These are phyloP conservation scores for Stictonetta naevosa DNA, from an alignment of 2,113 vertebrate genomes.

Conservation along the genomic window DNA sequence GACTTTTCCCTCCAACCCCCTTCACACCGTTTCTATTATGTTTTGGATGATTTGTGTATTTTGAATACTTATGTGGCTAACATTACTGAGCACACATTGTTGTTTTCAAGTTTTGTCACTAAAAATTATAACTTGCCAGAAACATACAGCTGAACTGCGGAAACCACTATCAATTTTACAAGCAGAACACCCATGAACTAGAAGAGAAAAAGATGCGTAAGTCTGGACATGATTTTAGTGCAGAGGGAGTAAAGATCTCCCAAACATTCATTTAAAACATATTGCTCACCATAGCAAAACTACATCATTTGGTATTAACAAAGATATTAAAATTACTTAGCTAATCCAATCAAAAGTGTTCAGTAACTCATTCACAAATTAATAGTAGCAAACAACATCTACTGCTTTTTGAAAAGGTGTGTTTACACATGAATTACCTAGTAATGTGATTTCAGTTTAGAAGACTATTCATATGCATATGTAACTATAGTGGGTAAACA, in stretches of 20 bases:
- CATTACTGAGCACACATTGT: not conserved
- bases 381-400: not conserved
- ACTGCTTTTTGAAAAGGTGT: not conserved
- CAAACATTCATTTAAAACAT: not conserved
- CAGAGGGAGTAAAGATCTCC: not conserved
- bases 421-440: not conserved
- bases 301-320: conserved; percentile 10
- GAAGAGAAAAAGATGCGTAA: not conserved
- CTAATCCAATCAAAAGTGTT: not conserved
- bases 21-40: not conserved
- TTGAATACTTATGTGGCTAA: not conserved
- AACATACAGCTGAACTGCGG: not conserved
- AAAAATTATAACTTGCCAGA: not conserved
- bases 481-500: not conserved
- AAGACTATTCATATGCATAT: not conserved
- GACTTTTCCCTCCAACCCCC: not conserved
- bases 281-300: conserved; percentile 3
- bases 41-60: not conserved
- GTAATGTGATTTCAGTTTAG: not conserved
- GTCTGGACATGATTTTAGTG: not conserved
- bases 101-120: not conserved
- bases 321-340: not conserved
- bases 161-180: not conserved
- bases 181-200: conserved; percentile 12
- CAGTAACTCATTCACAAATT: not conserved